These are phyloP conservation scores for Phoxinus dragarum DNA, from an alignment of 2,797 vertebrate genomes.

Conservation along the genomic window DNA sequence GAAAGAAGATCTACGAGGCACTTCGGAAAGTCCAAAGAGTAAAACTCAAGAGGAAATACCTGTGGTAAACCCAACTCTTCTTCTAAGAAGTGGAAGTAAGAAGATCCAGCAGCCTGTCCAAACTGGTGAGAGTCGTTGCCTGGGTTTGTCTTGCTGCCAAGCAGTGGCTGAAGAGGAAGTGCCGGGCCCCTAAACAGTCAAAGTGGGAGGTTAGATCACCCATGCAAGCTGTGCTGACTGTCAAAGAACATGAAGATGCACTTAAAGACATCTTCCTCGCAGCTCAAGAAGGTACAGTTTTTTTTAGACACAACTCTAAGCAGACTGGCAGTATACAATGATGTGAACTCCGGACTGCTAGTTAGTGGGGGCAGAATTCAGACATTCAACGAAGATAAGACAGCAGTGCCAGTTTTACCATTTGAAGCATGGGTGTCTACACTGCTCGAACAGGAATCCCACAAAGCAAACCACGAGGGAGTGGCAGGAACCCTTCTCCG, in stretches of 20 bases:
- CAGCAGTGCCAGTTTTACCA: not conserved
- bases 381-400: not conserved
- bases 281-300: not conserved
- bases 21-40: too few species aligned
- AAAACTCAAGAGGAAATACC: too few species aligned
- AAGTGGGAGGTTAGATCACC: not conserved
- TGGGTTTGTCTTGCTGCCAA: too few species aligned
- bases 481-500: too few species aligned
- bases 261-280: not conserved
- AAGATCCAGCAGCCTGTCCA: too few species aligned
- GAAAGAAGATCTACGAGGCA: not conserved
- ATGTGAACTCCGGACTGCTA: not conserved
- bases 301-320: not conserved
- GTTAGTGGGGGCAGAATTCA: constrained; percentile 5
- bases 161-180: too few species aligned
- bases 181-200: not conserved
- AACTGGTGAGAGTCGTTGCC: too few species aligned
- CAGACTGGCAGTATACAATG: not conserved
- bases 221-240: not conserved
- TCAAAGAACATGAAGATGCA: not conserved
- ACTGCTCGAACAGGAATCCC: not conserved
- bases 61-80: too few species aligned
- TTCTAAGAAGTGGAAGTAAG: too few species aligned
- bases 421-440: not conserved
- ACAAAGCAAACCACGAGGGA: too few species aligned